These are phyloP conservation scores for Lordiphosa mommai DNA, from an alignment of 1,140 invertebrate genomes.

Conservation along the genomic window DNA sequence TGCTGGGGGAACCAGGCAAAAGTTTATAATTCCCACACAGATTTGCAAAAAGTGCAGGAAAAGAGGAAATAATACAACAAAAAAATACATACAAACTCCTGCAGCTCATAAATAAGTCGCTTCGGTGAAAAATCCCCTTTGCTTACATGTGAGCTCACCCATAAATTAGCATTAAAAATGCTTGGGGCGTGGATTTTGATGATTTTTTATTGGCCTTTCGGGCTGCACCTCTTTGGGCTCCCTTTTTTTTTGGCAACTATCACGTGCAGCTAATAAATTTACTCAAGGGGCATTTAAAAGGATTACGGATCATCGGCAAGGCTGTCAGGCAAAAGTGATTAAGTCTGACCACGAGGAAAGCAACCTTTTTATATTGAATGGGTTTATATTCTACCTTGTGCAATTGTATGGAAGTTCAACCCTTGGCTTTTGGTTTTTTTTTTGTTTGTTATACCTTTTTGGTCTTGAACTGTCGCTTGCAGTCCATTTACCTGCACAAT, in stretches of 20 bases:
- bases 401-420: conserved; percentile 63
- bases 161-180: conserved; percentile 74
- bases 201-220: conserved; percentile 11
- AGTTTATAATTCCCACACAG: conserved; percentile 49
- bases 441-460: conserved; percentile 29
- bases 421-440: conserved; percentile 48
- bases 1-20: conserved; percentile 4
- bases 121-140: conserved; percentile 1
- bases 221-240: conserved; percentile 17
- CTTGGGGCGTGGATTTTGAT: conserved; percentile 52
- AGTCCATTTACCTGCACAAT: conserved; percentile 79
- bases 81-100: conserved; percentile 17
- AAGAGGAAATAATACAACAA: conserved; percentile 32
- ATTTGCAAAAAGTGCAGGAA: conserved; percentile 45
- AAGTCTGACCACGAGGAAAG: conserved; percentile 51
- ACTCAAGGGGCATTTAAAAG: conserved; percentile 63
- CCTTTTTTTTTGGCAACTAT: conserved; percentile 40
- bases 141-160: conserved; percentile 44
- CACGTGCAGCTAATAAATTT: conserved; percentile 74
- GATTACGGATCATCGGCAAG: conserved; percentile 51
- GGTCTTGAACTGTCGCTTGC: conserved; percentile 66
- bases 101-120: conserved; percentile 67
- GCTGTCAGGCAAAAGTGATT: conserved; percentile 72
- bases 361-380: conserved; percentile 43
- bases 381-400: conserved; percentile 28